These are phyloP conservation scores for Alces alces DNA, from an alignment of 2,113 vertebrate genomes.

Conservation along the genomic window DNA sequence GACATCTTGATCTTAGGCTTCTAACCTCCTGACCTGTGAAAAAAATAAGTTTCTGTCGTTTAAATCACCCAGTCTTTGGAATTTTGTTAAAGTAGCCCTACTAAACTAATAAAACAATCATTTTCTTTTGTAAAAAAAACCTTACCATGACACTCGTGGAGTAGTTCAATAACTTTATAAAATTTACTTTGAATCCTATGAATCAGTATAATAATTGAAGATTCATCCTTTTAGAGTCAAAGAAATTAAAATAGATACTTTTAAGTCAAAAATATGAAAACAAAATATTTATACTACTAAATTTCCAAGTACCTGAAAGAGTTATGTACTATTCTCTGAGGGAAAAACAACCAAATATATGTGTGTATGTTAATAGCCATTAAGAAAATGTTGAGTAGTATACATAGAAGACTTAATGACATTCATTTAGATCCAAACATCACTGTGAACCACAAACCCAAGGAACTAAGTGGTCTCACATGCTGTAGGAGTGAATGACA, in stretches of 20 bases:
- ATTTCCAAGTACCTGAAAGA: constrained; percentile 21
- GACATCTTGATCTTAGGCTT: not conserved
- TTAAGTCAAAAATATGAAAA: not conserved
- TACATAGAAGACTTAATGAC: not conserved
- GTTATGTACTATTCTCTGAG: not conserved
- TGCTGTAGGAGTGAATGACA: constrained; percentile 94
- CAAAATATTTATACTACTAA: constrained; percentile 22
- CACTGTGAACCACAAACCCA: constrained; percentile 1
- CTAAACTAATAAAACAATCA: not conserved
- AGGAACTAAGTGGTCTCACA: constrained; percentile 80
- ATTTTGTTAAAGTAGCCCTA: not conserved
- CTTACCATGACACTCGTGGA: not conserved
- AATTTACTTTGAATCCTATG: constrained; percentile 8
- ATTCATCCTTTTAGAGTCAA: not conserved
- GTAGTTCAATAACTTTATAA: not conserved
- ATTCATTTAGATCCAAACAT: constrained; percentile 2
- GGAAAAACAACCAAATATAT: not conserved
- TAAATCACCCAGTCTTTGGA: not conserved
- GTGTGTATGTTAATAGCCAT: not conserved
- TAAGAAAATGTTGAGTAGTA: not conserved
- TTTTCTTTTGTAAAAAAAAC: constrained; percentile 6
- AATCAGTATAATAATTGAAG: not conserved
- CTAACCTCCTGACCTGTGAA: not conserved
- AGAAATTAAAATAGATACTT: constrained; percentile 21
- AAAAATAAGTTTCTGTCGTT: not conserved